Base-by-base conservation (phyloP, 2,888 invertebrate species). In the Drosophila heteroneura region DNA sequence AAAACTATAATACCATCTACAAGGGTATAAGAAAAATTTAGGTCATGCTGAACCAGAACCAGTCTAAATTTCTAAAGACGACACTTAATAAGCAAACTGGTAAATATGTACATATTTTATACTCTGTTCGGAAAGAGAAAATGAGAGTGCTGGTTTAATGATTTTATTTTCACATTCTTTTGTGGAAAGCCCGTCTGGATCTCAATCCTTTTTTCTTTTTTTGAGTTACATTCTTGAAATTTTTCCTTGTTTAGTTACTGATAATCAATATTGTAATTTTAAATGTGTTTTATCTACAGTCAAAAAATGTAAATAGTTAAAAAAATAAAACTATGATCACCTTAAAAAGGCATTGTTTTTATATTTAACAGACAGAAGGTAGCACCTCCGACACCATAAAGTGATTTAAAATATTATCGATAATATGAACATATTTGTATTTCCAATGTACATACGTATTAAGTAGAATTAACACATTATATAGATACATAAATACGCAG, bases 11-110 rank as follows among this genome's bases (percentile, higher is more conserved):
- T 26, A 26, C 47, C 22, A 16, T 22, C 47, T 47, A 10, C 35
- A 56, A 56, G 16, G 10, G 26, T 1, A n/a, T 9, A 53, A 51
- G 12, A 26, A 28, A 12, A 30, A 37, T 53, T 53, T 57, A 30
- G 53, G 53, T 53, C 33, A 28, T 26, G 2, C 35, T 33, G 51
- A 69, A 26, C 33, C n/a, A 54, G 52, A 75, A 71, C 64, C 64
- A 69, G 76, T 69, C 54, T 51, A 33, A 37, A 58, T 35, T 35
- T 33, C 44, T 47, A 26, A 49, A 39, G 41, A 57, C 10, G 26
- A n/a, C 49, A 51, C 26, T 41, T 41, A 49, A 26, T 39, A 30
- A 64, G 47, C 37, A 16, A 26, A 26, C 4, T 51, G 37, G 32
- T 5, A 22, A 33, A 32, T 26, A 26, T 26, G 52, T 14, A n/a